phyloP scores from a whole-genome alignment of 2,797 vertebrate genomes.

The Mareca strepera region DNA sequence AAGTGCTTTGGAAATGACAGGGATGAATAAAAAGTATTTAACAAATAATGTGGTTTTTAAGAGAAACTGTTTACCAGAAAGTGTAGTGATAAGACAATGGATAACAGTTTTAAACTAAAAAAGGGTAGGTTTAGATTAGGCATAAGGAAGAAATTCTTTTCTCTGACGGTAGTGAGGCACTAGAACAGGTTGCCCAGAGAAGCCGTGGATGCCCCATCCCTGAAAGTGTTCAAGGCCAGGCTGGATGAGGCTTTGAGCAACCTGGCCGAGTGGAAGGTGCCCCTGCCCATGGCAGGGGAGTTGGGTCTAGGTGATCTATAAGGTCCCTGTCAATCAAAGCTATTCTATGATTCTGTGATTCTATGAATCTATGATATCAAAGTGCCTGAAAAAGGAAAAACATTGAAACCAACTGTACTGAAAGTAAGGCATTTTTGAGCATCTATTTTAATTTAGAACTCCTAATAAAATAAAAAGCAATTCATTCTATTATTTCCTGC shows the following conservation, averaged over 20 bases:
- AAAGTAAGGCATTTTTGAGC: not conserved
- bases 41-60: not conserved
- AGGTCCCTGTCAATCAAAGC: not conserved
- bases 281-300: not conserved
- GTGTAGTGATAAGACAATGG: not conserved
- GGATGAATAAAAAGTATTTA: conserved; percentile 28
- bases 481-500: not conserved
- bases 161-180: not conserved
- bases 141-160: not conserved
- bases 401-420: not conserved
- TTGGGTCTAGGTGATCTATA: not conserved
- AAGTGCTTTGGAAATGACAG: not conserved
- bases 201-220: not conserved
- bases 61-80: not conserved
- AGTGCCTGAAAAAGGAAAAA: not conserved
- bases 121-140: not conserved
- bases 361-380: not conserved
- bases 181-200: not conserved
- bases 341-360: no score
- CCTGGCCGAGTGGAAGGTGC: no score
- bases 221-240: not conserved
- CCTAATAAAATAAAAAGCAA: not conserved
- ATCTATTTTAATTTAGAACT: not conserved
- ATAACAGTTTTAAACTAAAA: not conserved
- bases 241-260: not conserved